These are phyloP conservation scores for Narcine bancroftii DNA, from an alignment of 2,113 vertebrate genomes.

Conservation along the genomic window DNA sequence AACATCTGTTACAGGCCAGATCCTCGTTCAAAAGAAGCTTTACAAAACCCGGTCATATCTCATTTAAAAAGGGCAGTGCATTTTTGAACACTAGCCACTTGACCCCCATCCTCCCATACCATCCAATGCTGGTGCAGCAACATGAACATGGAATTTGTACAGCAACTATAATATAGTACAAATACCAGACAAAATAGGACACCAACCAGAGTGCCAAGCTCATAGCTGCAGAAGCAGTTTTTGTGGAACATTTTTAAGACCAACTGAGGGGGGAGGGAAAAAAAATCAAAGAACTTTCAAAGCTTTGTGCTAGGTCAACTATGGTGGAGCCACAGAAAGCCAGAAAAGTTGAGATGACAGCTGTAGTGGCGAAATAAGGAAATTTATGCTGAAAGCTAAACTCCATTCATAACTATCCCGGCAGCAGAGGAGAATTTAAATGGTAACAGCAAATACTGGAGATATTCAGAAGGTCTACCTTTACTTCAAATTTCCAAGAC, in stretches of 20 bases:
- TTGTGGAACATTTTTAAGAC: neutral
- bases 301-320: neutral
- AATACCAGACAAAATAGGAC: neutral
- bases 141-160: neutral
- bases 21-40: neutral
- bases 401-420: too few relatives aligned
- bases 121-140: neutral
- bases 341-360: neutral
- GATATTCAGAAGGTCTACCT: too few relatives aligned
- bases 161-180: neutral
- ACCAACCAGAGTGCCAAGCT: neutral
- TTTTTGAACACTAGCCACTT: neutral
- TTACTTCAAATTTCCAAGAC: too few relatives aligned
- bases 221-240: neutral
- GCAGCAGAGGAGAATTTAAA: too few relatives aligned
- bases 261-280: too few relatives aligned
- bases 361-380: too few relatives aligned
- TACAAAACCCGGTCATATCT: neutral
- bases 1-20: neutral
- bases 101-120: neutral
- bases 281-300: neutral
- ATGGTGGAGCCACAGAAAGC: neutral
- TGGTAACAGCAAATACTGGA: too few relatives aligned
- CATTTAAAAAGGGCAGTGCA: neutral
- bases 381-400: too few relatives aligned